phyloP scores from a whole-genome alignment of 1,140 invertebrate genomes.

The Sinonovacula constricta region DNA sequence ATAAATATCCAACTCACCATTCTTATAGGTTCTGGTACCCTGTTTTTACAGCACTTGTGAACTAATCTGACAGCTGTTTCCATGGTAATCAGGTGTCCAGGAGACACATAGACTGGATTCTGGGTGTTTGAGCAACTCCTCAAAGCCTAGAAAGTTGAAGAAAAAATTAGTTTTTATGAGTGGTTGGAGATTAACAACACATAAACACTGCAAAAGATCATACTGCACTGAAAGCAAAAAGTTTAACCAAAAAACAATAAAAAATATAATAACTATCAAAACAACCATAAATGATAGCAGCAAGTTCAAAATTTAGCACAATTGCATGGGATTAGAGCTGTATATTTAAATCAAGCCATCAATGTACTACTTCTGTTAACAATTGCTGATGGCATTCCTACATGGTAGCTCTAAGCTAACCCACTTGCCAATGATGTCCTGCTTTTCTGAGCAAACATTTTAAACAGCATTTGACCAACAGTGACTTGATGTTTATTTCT shows the following conservation, averaged over 20 bases:
- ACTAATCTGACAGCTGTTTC: conserved; percentile 77
- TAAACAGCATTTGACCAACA: no score
- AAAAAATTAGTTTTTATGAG: not conserved
- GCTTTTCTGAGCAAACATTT: no score
- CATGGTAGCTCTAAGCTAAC: no score
- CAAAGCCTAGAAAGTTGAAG: conserved; percentile 69
- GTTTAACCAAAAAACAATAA: not conserved
- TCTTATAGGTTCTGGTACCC: conserved; percentile 80
- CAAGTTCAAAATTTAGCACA: no score
- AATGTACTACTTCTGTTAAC: no score
- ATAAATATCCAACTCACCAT: no score
- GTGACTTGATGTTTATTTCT: no score
- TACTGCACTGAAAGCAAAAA: not conserved
- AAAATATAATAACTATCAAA: not conserved
- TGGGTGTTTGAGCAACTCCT: conserved; percentile 62
- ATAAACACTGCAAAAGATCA: not conserved
- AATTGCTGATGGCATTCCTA: no score
- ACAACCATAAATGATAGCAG: no score
- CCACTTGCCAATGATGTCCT: no score
- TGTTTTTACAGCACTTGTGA: conserved; percentile 74
- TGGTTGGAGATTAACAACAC: not conserved
- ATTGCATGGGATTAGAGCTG: no score
- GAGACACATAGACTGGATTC: conserved; percentile 80
- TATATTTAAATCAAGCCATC: no score
- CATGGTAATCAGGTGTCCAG: conserved; percentile 79